A percentile compares a stretch with the other conserved stretches of the same genome.
Evolutionary conservation across 2,888 invertebrate species (phyloP).

Genomic region (Diplazon laetatorius): DNA sequence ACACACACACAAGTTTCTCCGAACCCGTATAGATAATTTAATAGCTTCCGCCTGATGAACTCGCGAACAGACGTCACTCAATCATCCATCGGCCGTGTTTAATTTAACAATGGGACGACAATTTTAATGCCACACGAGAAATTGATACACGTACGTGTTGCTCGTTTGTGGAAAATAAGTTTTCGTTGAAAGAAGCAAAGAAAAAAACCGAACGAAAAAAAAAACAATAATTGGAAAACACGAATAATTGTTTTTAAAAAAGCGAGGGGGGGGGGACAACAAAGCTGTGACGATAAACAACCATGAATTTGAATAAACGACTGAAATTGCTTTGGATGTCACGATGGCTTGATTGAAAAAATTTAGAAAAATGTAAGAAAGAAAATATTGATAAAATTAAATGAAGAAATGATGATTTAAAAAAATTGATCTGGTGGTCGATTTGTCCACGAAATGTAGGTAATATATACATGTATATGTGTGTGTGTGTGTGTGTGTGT

Average conservation of each 20-base stretch:
- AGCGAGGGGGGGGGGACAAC: too few relatives aligned
- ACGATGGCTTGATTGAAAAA: constrained; percentile 28
- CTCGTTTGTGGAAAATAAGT: background rate
- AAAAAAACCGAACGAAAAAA: constrained; percentile 9
- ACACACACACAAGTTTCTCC: too few relatives aligned
- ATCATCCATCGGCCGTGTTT: constrained; percentile 44
- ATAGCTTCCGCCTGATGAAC: constrained; percentile 60
- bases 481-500: too few relatives aligned
- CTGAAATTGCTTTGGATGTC: constrained; percentile 52
- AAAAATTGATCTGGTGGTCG: constrained; percentile 44
- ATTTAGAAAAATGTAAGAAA: too few relatives aligned
- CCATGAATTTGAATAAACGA: constrained; percentile 43
- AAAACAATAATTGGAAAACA: constrained; percentile 18
- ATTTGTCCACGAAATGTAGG: constrained; percentile 38
- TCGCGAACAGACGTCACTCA: constrained; percentile 43
- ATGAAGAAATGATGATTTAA: constrained; percentile 6
- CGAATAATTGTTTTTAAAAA: too few relatives aligned
- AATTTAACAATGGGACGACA: constrained; percentile 32
- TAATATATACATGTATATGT: constrained; percentile 52
- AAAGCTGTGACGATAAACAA: constrained; percentile 41
- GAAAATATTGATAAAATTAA: constrained; percentile 5
- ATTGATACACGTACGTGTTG: constrained; percentile 1
- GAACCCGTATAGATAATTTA: constrained; percentile 38
- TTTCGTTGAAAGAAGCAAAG: background rate
- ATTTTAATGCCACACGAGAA: background rate